Conservation (phyloP, 2,797 vertebrate species). For the Cuculus canorus region DNA sequence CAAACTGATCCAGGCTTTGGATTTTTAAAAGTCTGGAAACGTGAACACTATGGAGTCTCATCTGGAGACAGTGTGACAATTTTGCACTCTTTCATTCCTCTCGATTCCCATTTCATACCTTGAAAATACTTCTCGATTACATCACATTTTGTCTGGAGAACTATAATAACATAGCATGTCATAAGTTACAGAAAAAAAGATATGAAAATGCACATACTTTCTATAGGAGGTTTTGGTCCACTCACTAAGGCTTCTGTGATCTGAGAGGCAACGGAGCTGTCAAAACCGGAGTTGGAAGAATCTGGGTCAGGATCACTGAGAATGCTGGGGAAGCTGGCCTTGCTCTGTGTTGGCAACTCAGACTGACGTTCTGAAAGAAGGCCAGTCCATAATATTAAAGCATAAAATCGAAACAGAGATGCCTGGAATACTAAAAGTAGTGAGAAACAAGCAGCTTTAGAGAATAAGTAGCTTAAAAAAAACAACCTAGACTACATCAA, state of each 20-base stretch:
- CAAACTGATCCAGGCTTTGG: neutral
- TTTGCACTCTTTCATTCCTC: neutral
- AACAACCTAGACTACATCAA: neutral
- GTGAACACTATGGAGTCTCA: neutral
- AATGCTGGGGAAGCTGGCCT: constrained; percentile 97
- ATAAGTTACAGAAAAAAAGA: neutral
- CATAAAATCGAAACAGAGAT: constrained; percentile 36
- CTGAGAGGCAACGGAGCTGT: constrained; percentile 97
- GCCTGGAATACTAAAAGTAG: constrained; percentile 9
- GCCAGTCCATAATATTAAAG: constrained; percentile 32
- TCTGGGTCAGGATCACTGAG: constrained; percentile 97
- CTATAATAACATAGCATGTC: neutral
- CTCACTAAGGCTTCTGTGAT: constrained; percentile 97
- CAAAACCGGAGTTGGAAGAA: constrained; percentile 96
- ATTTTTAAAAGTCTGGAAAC: neutral
- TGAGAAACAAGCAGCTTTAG: constrained; percentile 1
- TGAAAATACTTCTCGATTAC: neutral
- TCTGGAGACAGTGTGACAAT: neutral
- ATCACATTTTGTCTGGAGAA: neutral
- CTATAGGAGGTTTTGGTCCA: constrained; percentile 94
- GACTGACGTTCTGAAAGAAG: constrained; percentile 91
- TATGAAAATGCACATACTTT: constrained; percentile 84
- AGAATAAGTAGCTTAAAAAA: neutral
- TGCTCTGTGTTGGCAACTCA: constrained; percentile 96
- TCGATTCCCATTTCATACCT: neutral